phyloP scores from a whole-genome alignment of 2,113 vertebrate species.

The Damaliscus lunatus region DNA sequence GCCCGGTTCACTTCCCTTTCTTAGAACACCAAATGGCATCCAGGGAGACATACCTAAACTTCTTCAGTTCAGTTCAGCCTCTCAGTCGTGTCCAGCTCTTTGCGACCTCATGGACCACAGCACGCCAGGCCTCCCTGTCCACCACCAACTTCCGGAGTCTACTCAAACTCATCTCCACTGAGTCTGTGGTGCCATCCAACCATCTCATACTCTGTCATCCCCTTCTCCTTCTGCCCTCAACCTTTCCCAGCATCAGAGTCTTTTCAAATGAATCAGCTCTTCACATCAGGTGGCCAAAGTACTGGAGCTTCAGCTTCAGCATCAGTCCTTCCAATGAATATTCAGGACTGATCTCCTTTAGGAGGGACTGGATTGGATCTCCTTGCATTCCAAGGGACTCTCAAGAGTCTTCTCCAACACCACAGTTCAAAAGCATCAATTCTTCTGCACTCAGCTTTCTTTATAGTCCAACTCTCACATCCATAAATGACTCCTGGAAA shows the following conservation, averaged over 20 bases:
- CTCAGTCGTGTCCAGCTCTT: fast-evolving
- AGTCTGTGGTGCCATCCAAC: not conserved
- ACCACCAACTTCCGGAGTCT: not conserved
- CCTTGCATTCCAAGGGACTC: not conserved
- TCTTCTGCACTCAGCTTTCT: not conserved
- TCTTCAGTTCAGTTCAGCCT: not conserved
- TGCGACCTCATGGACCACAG: not conserved
- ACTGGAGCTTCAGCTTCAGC: not conserved
- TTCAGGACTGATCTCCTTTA: not conserved
- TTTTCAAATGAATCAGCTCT: not conserved
- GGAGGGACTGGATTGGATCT: not conserved
- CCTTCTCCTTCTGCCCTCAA: not conserved
- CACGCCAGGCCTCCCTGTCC: not conserved
- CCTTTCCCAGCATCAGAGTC: not conserved
- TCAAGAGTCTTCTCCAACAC: not conserved
- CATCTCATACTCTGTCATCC: not conserved
- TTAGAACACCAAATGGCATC: not conserved
- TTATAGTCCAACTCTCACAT: not conserved
- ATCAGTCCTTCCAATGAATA: not conserved
- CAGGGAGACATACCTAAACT: not conserved
- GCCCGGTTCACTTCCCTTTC: not conserved
- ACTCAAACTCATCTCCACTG: not conserved
- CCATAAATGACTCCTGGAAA: not conserved
- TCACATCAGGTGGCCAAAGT: not conserved
- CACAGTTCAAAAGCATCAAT: not conserved